A percentile compares a stretch with the other conserved stretches of the same genome.
Conservation (phyloP, 2,797 vertebrate genomes). For the Fringilla coelebs region DNA sequence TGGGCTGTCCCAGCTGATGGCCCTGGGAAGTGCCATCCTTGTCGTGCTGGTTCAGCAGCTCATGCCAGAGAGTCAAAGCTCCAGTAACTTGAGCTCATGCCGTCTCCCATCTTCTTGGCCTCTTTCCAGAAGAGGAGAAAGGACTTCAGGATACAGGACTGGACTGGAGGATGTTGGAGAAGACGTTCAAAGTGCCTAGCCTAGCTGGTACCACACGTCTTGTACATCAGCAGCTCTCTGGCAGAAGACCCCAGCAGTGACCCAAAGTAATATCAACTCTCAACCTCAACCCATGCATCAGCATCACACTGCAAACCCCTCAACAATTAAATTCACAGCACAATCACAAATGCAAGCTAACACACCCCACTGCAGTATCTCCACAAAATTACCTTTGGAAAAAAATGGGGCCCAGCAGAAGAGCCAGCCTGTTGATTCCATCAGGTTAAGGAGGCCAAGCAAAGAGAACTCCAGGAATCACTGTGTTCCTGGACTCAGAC, state of each 20-base stretch:
- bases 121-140: not conserved
- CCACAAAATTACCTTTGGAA: not conserved
- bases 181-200: not conserved
- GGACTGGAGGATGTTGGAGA: not conserved
- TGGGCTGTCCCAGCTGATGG: not conserved
- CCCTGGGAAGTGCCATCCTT: not conserved
- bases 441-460: not conserved
- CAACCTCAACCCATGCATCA: rapidly evolving
- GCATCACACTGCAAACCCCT: not conserved
- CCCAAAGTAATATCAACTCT: not conserved
- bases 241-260: not conserved
- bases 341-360: not conserved
- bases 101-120: not conserved
- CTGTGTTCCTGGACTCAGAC: not conserved
- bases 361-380: not conserved
- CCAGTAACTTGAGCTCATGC: not conserved
- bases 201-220: rapidly evolving
- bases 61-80: not conserved
- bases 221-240: not conserved
- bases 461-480: not conserved
- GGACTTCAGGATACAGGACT: not conserved
- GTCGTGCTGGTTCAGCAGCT: not conserved
- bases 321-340: not conserved
- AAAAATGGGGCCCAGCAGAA: not conserved
- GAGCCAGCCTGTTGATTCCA: not conserved